Evolutionary conservation across 37 sponge, comb jelly and placozoan genomes (phyloP).

Genomic region (Spongia lamella): DNA sequence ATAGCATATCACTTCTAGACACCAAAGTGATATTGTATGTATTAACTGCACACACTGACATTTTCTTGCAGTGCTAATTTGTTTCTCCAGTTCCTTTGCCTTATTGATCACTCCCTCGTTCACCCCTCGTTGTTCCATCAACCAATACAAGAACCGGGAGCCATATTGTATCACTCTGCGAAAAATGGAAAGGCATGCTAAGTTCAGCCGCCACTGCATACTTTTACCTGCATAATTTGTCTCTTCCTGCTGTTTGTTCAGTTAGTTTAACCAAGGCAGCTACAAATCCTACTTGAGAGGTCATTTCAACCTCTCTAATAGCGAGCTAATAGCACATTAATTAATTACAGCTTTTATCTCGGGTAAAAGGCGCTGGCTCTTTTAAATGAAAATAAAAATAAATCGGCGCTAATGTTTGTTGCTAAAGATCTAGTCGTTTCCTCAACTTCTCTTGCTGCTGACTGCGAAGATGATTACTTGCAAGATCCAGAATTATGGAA

Average conservation of each 20-base stretch:
- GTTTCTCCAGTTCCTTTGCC: constrained; percentile 41
- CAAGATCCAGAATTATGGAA: constrained; percentile 63
- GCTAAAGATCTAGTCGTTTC: too few relatives aligned
- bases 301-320: background rate
- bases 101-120: constrained; percentile 32
- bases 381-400: too few relatives aligned
- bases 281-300: background rate
- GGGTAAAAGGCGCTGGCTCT: too few relatives aligned
- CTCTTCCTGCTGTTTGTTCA: constrained; percentile 67
- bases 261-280: constrained; percentile 34
- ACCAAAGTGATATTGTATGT: background rate
- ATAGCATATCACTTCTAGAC: background rate
- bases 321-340: too few relatives aligned
- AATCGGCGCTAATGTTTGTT: too few relatives aligned
- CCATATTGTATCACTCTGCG: constrained; percentile 70
- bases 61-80: constrained; percentile 75
- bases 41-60: constrained; percentile 19
- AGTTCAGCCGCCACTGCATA: background rate
- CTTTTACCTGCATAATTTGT: constrained; percentile 67
- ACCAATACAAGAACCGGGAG: constrained; percentile 55
- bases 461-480: constrained; percentile 40
- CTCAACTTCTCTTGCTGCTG: background rate
- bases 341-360: too few relatives aligned
- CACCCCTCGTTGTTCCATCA: constrained; percentile 16
- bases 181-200: background rate